Conservation (phyloP, 1,140 invertebrate genomes). For the Pomacea maculata region DNA sequence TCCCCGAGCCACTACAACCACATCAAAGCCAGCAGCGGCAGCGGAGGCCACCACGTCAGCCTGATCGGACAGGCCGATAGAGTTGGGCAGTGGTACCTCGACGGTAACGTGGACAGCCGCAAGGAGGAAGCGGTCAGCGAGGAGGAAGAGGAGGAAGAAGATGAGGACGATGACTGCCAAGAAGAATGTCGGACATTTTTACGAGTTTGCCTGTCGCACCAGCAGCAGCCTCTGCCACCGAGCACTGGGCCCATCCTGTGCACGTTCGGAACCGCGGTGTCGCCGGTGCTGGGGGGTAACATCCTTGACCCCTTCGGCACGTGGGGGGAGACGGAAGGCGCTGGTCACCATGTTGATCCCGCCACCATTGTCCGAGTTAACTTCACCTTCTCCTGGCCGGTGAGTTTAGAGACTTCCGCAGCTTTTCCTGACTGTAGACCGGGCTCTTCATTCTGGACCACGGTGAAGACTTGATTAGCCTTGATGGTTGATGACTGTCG, state of each 20-base stretch:
- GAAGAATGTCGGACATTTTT: slow-evolving; percentile 39
- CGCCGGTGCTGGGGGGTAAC: slow-evolving; percentile 35
- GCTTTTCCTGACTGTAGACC: too few species aligned
- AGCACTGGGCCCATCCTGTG: slow-evolving; percentile 8
- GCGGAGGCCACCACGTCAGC: background rate
- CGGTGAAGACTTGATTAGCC: too few species aligned
- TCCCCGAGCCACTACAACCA: slow-evolving; percentile 12
- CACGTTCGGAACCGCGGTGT: slow-evolving; percentile 36
- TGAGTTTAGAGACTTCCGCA: slow-evolving; percentile 24
- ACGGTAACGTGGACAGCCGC: background rate
- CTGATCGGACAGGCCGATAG: too few species aligned
- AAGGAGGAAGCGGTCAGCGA: background rate
- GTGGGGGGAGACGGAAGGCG: slow-evolving; percentile 7
- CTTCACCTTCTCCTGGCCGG: slow-evolving; percentile 42
- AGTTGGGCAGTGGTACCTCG: background rate
- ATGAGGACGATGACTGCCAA: slow-evolving; percentile 16
- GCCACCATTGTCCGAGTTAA: slow-evolving; percentile 27
- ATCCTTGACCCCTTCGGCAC: slow-evolving; percentile 24
- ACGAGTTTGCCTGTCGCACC: slow-evolving; percentile 38
- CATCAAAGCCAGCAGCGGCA: slow-evolving; percentile 7
- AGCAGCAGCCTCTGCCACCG: slow-evolving; percentile 29
- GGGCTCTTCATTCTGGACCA: too few species aligned
- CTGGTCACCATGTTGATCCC: background rate
- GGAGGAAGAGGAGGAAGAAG: slow-evolving; percentile 11
- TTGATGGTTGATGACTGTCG: too few species aligned